Conservation (phyloP, 2,797 vertebrate species). For the Sebastes diploproa region DNA sequence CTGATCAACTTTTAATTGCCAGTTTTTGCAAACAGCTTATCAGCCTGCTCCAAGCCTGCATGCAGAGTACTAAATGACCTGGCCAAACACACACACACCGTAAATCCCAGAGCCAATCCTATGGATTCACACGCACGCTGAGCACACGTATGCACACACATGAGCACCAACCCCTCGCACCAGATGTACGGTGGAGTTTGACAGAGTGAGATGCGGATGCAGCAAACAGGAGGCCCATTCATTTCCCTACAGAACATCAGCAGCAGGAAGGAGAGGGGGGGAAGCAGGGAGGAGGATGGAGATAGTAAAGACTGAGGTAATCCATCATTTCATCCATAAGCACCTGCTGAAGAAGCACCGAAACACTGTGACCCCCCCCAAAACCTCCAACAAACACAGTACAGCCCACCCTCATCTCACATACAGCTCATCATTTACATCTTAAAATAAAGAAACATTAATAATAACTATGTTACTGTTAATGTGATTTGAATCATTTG, state of each 20-base stretch:
- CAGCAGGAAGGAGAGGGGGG: slow-evolving; percentile 36
- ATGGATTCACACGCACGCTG: slow-evolving; percentile 20
- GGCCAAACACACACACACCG: slow-evolving; percentile 58
- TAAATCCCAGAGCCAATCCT: slow-evolving; percentile 42
- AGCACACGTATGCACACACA: slow-evolving; percentile 8
- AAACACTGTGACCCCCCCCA: slow-evolving; percentile 1
- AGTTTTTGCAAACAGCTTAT: slow-evolving; percentile 84
- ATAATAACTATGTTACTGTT: background rate
- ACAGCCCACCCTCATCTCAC: background rate
- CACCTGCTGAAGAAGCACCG: slow-evolving; percentile 58
- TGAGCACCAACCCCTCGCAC: slow-evolving; percentile 19
- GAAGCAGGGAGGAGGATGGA: slow-evolving; percentile 27
- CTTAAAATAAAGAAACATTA: background rate
- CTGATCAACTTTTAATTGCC: slow-evolving; percentile 86
- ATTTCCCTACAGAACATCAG: slow-evolving; percentile 70
- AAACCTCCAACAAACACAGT: slow-evolving; percentile 6
- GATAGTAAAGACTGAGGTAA: slow-evolving; percentile 62
- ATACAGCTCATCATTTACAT: background rate
- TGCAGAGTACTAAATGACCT: slow-evolving; percentile 77
- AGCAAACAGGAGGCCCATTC: slow-evolving; percentile 75
- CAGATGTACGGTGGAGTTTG: slow-evolving; percentile 62
- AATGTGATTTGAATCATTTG: background rate
- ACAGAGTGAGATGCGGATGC: slow-evolving; percentile 71
- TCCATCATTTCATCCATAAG: slow-evolving; percentile 67
- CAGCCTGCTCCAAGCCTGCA: slow-evolving; percentile 78